phyloP scores from a whole-genome alignment of 2,888 invertebrate genomes.

The Horisme vitalbata region DNA sequence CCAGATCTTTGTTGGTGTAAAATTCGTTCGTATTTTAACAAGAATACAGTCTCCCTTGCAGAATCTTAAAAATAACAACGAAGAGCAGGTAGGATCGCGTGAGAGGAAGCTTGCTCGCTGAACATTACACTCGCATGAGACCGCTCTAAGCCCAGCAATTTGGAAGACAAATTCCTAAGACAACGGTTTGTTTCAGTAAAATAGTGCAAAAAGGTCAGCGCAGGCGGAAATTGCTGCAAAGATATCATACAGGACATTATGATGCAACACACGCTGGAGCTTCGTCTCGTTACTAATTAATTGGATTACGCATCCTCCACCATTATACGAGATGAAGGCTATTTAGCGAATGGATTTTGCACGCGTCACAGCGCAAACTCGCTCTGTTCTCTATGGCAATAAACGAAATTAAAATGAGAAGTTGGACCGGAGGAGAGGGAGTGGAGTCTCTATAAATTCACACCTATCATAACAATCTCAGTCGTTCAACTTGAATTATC shows the following conservation, averaged over 20 bases:
- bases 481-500: conserved; percentile 36
- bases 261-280: conserved; percentile 57
- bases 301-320: conserved; percentile 68
- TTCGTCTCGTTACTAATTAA: conserved; percentile 69
- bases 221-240: conserved; percentile 28
- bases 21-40: conserved; percentile 26
- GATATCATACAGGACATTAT: conserved; percentile 28
- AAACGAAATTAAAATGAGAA: conserved; percentile 56
- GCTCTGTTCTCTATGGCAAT: conserved; percentile 45
- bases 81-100: conserved; percentile 27
- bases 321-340: conserved; percentile 68
- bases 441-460: conserved; percentile 19
- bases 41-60: conserved; percentile 20
- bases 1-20: conserved; percentile 16
- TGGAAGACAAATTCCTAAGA: conserved; percentile 43
- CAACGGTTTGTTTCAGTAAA: conserved; percentile 40
- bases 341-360: conserved; percentile 71
- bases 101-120: conserved; percentile 28
- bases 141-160: conserved; percentile 40
- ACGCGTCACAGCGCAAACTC: conserved; percentile 60
- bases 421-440: too few species aligned
- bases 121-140: conserved; percentile 35
- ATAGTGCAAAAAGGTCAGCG: conserved; percentile 37
- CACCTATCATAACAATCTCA: conserved; percentile 34
- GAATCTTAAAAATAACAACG: conserved; percentile 29